A percentile compares a stretch with the other conserved stretches of the same genome.
Evolutionary conservation across 2,797 vertebrate species (phyloP).

Genomic region (Cichlasoma orientale): DNA sequence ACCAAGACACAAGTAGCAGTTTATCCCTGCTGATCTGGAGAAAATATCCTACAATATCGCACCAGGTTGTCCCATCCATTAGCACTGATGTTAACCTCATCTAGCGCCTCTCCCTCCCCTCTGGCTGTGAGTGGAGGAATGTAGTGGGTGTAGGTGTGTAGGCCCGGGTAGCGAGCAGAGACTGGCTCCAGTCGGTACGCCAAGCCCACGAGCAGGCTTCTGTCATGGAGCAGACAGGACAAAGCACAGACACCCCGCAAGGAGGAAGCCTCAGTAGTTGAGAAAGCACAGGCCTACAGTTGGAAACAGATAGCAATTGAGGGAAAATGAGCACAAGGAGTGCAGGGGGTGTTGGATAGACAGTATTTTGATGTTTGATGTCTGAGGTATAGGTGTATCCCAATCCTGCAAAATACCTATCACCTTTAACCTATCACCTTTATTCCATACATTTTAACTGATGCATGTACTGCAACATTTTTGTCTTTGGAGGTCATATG

Average conservation of each 20-base stretch:
- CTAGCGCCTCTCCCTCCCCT: slow-evolving; percentile 57
- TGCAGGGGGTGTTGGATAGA: slow-evolving; percentile 15
- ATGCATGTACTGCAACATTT: background rate
- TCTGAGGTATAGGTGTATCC: slow-evolving; percentile 18
- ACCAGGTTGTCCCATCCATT: slow-evolving; percentile 36
- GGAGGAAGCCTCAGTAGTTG: slow-evolving; percentile 40
- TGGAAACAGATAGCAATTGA: slow-evolving; percentile 11
- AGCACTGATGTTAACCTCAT: slow-evolving; percentile 42
- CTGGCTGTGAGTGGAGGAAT: slow-evolving; percentile 61
- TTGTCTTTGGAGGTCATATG: background rate
- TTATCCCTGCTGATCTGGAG: slow-evolving; percentile 38
- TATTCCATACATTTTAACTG: slow-evolving; percentile 6
- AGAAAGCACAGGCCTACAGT: slow-evolving; percentile 46
- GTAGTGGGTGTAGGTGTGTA: slow-evolving; percentile 56
- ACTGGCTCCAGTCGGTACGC: slow-evolving; percentile 71
- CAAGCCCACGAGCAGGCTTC: slow-evolving; percentile 39
- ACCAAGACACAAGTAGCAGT: background rate
- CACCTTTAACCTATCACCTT: slow-evolving; percentile 16
- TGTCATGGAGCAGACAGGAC: slow-evolving; percentile 35
- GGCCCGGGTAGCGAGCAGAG: slow-evolving; percentile 64
- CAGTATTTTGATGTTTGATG: slow-evolving; percentile 20
- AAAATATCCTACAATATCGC: slow-evolving; percentile 10
- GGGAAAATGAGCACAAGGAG: background rate
- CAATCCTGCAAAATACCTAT: slow-evolving; percentile 24
- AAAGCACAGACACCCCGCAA: slow-evolving; percentile 35